Base-by-base conservation (phyloP, 2,888 invertebrate genomes). In the Theristus sp. region DNA sequence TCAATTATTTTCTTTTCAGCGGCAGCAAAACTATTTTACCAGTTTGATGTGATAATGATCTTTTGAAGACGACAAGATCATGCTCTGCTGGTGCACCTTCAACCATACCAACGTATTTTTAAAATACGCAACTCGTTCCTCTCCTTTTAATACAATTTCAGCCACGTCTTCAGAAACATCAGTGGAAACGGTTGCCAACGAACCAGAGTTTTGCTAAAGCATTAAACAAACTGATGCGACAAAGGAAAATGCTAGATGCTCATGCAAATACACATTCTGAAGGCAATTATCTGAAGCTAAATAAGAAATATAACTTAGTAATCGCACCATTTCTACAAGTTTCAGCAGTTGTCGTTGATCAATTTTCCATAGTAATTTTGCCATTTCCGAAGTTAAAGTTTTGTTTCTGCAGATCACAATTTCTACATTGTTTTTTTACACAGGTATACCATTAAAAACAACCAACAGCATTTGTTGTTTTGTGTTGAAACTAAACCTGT, bases 151-250 rank as follows among this genome's bases (percentile, higher is more conserved):
- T 22, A 60, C 60, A 3, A 60, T 60, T 25, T 60, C 57, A 25
- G 60, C 60, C 17, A 60, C 31, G 57, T 60, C 60, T 25, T 60
- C 60, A n/a, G 60, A 60, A 17, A 57, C 49, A 10, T 56, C 57
- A 22, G 57, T 60, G 28, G 29, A 6, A 10, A 60, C 52, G 13
- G 60, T 60, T 20, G 24, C 26, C 28, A 53, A 24, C 2, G 60
- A 60, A 28, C 57, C 57, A 2, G 56, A 55, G 49, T 56, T 26
- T 49, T 57, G 60, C 60, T 60, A 27, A n/a, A n/a, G n/a, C n/a
- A n/a, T 3, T 56, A 54, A 38, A 52, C 10, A n/a, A 30, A 10
- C 2, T 3, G 20, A 38, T 13, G 10, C 20, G 10, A 13, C 38
- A 38, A 38, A 22, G 3, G n/a, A n/a, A 20, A n/a, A n/a, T n/a